Evolutionary conservation across 2,113 vertebrate species (phyloP).

Genomic region (Pogonocichla stellata): DNA sequence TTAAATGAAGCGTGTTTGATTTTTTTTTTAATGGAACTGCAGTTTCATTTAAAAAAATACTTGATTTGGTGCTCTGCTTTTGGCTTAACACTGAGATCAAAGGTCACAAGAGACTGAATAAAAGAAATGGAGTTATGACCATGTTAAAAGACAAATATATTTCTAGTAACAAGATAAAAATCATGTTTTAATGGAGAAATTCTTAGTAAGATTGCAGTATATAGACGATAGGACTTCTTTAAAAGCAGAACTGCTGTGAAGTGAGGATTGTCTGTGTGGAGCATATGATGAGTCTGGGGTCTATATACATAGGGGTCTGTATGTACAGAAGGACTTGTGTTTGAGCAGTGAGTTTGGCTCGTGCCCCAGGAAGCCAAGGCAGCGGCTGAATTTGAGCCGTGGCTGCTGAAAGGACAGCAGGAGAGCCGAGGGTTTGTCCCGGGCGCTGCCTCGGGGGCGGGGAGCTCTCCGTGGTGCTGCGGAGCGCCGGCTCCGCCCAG

Average conservation of each 20-base stretch:
- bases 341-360: fast-evolving
- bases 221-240: neutral
- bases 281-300: neutral
- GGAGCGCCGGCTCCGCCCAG: fast-evolving
- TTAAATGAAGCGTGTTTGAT: neutral
- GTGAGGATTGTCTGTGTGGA: neutral
- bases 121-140: neutral
- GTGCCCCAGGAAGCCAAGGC: fast-evolving
- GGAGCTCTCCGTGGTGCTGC: constrained; percentile 24
- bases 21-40: neutral
- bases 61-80: neutral
- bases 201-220: neutral
- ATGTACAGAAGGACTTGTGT: neutral
- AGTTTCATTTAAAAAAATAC: neutral
- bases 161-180: neutral
- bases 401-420: fast-evolving
- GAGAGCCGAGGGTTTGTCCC: fast-evolving
- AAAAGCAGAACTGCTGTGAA: neutral
- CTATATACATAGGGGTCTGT: neutral
- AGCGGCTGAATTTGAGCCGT: fast-evolving
- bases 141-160: neutral
- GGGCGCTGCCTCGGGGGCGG: fast-evolving
- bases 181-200: neutral
- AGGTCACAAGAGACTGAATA: neutral
- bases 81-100: neutral